Base-by-base conservation (phyloP, 1,140 invertebrate genomes). In the Dreissena polymorpha region DNA sequence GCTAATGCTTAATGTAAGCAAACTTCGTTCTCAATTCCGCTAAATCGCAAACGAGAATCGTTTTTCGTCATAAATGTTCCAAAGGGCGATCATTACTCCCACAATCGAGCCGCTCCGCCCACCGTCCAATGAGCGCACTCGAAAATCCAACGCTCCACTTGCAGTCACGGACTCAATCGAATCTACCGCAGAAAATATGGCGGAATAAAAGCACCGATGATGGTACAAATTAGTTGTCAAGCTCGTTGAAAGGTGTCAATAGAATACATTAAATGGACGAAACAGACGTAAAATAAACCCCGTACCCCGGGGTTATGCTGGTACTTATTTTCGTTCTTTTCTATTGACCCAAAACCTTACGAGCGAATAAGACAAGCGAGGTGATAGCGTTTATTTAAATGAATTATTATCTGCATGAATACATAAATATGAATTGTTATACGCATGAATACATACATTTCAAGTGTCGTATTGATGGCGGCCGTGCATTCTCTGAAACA, bases 181-280 rank as follows among this genome's bases (percentile, higher is more conserved):
- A 39, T 39, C 0, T 13, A 53, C 73, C 68, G 25, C 51, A 60
- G 67, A 78, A 68, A 57, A 78, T 78, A 69, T 69, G 65, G 67
- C 53, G 10, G 67, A 23, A 49, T n/a, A 53, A 77, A 63, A 60
- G 73, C 73, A 67, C 25, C 76, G 81, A 76, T 69, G 65, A 69
- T 67, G 64, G 73, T 76, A 83, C 81, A 76, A 83, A 83, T 83
- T 83, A 83, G 76, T 83, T 83, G 81, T 76, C 81, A 77, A 77
- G 25, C 27, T 39, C 57, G 29, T 50, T 55, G 73, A 75, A 75
- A 77, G 65, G 73, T 76, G 81, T 83, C 81, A 83, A 75, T 75
- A 69, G 73, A 83, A 83, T 76, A 60, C 76, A 83, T 83, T 75
- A 76, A 83, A 76, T 75, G 73, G 29, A 76, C 71, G 69, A 76